phyloP scores from a whole-genome alignment of 2,113 vertebrate species.

The Muntiacus reevesi region DNA sequence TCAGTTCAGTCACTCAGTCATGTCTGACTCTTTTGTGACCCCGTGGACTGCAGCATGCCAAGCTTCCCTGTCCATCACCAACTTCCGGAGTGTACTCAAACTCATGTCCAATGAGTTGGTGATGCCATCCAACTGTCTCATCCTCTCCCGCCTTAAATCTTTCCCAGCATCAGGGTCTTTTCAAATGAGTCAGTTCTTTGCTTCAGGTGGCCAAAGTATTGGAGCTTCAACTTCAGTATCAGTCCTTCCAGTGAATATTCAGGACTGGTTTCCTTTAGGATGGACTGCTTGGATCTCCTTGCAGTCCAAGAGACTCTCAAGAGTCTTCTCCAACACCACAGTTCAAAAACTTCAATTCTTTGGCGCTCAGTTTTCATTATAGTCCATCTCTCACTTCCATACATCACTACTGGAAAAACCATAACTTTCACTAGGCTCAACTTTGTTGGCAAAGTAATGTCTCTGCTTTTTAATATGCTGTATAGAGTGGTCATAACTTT shows the following conservation, averaged over 20 bases:
- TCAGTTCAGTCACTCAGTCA: neutral
- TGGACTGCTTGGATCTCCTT: neutral
- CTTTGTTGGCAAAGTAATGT: neutral
- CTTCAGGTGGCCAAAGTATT: neutral
- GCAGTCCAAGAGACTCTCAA: neutral
- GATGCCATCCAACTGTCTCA: neutral
- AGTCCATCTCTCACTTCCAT: neutral
- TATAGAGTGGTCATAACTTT: neutral
- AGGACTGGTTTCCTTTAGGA: neutral
- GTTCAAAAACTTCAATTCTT: neutral
- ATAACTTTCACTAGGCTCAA: neutral
- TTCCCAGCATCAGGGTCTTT: neutral
- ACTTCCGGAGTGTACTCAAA: neutral
- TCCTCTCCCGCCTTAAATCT: neutral
- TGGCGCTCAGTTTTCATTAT: neutral
- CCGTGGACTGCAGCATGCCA: neutral
- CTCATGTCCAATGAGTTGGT: rapidly evolving
- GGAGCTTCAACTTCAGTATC: neutral
- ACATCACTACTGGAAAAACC: neutral
- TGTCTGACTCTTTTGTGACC: neutral
- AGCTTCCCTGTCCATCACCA: neutral
- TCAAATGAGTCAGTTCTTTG: neutral
- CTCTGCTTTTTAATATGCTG: neutral
- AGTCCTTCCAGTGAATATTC: neutral
- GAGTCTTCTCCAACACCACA: neutral